Evolutionary conservation across 2,888 invertebrate species (phyloP), one percentile per base, ranked within the genome.

Genomic region (Antitype chi): DNA sequence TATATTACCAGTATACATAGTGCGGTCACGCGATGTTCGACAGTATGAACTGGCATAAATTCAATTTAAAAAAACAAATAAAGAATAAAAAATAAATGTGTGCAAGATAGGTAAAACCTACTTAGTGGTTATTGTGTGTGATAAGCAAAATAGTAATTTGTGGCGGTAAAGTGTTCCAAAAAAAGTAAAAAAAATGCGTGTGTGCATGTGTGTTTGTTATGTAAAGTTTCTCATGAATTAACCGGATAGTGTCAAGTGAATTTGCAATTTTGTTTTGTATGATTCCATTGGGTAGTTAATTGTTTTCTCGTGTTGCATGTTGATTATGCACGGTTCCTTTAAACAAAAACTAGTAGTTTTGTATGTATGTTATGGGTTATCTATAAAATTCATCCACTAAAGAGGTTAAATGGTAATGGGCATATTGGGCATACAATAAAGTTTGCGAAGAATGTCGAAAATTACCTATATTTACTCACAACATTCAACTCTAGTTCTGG

Each of bases 191-290:
- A n/a, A 32, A 38, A 38, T 20, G 32, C 38, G 57, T 57, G 20
- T 28, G 23, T 32, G n/a, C n/a, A 8, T 20, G 11, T 62, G 25
- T 38, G 38, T 47, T 6, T 20, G 49, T 17, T 55, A 28, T 20
- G 20, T 28, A 2, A 15, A 17, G 32, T 53, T 5, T 32, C 0
- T 63, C 1, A 25, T n/a, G 9, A 63, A 25, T 57, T 20, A 52
- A n/a, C 47, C 63, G 53, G 43, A 17, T 62, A 67, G 74, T 79
- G 81, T 75, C 57, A n/a, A 57, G 9, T 25, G 8, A 5, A 25
- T 1, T 38, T 17, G 9, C 43, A 64, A 17, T 63, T n/a, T 64
- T 32, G n/a, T 25, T 64, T 25, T 28, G 59, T 60, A 60, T 32
- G 9, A 57, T n/a, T 32, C 47, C 3, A 53, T 23, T 7, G 1